Evolutionary conservation across 1,140 invertebrate genomes (phyloP).

Genomic region (Drosophila rhopaloa): DNA sequence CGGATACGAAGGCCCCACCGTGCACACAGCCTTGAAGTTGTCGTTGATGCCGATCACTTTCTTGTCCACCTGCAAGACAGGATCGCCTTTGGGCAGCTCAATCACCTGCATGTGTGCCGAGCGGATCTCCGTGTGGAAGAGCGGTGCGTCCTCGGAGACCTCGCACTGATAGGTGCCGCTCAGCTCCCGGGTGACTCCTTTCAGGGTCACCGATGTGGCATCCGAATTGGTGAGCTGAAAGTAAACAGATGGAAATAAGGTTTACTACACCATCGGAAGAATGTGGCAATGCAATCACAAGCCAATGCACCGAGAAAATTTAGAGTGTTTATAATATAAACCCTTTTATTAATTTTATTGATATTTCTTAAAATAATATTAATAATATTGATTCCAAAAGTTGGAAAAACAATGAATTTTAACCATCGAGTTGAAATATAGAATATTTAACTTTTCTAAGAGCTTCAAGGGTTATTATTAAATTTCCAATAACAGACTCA

Average conservation of each 20-base stretch:
- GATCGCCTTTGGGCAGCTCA: conserved; percentile 83
- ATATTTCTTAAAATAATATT: too few species aligned
- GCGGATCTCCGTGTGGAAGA: conserved; percentile 89
- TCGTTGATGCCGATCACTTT: conserved; percentile 79
- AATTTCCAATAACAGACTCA: too few species aligned
- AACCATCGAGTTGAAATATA: too few species aligned
- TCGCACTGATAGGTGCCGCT: conserved; percentile 90
- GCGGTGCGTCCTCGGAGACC: conserved; percentile 89
- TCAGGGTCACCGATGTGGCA: conserved; percentile 87
- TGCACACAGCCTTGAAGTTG: conserved; percentile 85
- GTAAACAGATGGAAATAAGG: background rate
- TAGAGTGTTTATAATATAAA: too few species aligned
- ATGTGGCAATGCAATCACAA: background rate
- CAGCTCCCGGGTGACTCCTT: conserved; percentile 87
- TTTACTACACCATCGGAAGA: background rate
- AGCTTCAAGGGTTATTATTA: too few species aligned
- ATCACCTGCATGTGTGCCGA: conserved; percentile 88
- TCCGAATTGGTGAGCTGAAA: conserved; percentile 87
- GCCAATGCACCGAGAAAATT: too few species aligned
- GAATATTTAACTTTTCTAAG: too few species aligned
- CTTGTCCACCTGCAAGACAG: conserved; percentile 82
- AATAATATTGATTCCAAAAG: too few species aligned
- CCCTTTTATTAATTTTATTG: too few species aligned
- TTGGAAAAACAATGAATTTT: too few species aligned
- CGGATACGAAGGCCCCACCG: conserved; percentile 86